Base-by-base conservation (phyloP, 2,797 vertebrate genomes). In the Tokudaia tokunoshimensis region DNA sequence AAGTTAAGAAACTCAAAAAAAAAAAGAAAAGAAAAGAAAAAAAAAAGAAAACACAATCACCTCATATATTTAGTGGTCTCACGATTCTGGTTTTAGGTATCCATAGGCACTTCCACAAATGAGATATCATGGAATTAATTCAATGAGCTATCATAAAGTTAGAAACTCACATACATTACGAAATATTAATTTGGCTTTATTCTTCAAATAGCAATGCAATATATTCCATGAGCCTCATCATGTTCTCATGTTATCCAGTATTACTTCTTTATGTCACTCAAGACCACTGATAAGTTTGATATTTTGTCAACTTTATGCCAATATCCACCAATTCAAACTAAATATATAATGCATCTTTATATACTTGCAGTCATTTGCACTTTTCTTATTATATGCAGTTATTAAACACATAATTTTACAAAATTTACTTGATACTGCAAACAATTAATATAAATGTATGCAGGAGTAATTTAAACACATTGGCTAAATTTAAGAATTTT, bases 281-380 rank as follows among this genome's bases (percentile, higher is more conserved):
- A 13, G 22, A 0, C 17, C 80, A 74, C 22, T 87, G 26, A 1
- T 63, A 11, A 57, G 1, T 70, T 63, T 91, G 24, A 78, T 94
- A 89, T 82, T 70, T 95, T 83, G 89, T 24, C 47, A 59, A 72
- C 2, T 70, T 94, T 67, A 81, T 84, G 94, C 94, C 22, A 20
- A 70, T 76, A 86, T 67, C 0, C 44, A 15, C 50, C 67, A 20
- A 78, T 13, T 55, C 20, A 20, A 44, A 86, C 84, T 50, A 50
- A 50, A 50, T 2, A 6, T 55, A 55, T 79, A 34, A 84, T 57
- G 1, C 2, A 52, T 57, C 75, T 96, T n/a, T 34, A 44, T 61
- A 3, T 7, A 82, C 3, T 80, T 24, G 22, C 22, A 76, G 19
- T 63, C 7, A 61, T 63, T 88, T 80, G 0, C 67, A 2, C 50